Percentiles rank a stretch among this genome's conserved stretches.
Conservation (phyloP, 2,888 invertebrate species). For the Celastrina argiolus region DNA sequence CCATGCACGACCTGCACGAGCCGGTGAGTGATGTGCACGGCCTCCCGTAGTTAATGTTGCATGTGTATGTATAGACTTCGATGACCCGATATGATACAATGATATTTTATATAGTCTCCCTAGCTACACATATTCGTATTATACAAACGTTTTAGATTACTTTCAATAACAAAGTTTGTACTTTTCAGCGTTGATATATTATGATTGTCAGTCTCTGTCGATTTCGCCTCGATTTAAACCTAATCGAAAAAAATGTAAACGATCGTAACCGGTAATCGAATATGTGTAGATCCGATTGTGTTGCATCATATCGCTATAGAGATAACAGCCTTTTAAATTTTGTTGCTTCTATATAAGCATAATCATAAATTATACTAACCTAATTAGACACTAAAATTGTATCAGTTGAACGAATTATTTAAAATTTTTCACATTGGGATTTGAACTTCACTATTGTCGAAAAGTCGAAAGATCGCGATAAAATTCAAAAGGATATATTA, state of each 20-base stretch:
- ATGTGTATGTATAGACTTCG: conserved; percentile 42
- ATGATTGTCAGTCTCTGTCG: neutral
- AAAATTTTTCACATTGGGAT: neutral
- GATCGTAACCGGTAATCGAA: neutral
- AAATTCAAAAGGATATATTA: conserved; percentile 22
- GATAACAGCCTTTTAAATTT: conserved; percentile 25
- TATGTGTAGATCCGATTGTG: conserved; percentile 3
- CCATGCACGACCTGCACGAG: conserved; percentile 78
- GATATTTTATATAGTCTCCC: conserved; percentile 9
- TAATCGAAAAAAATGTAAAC: no score
- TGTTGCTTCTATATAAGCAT: conserved; percentile 26
- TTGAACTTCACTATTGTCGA: neutral
- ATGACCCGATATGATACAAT: conserved; percentile 31
- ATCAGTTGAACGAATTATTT: conserved; percentile 5
- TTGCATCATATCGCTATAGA: conserved; percentile 25
- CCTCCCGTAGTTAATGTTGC: conserved; percentile 36
- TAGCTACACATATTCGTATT: conserved; percentile 21
- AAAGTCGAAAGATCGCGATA: conserved; percentile 13
- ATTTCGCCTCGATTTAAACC: neutral
- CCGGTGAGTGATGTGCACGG: conserved; percentile 66
- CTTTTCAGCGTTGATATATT: neutral
- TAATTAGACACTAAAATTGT: conserved; percentile 1
- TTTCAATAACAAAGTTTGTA: neutral
- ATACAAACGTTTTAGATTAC: neutral
- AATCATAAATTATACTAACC: conserved; percentile 18